A percentile compares a stretch with the other conserved stretches of the same genome.
Evolutionary conservation across 2,113 vertebrate species (phyloP).

Genomic region (Tragelaphus buxtoni): DNA sequence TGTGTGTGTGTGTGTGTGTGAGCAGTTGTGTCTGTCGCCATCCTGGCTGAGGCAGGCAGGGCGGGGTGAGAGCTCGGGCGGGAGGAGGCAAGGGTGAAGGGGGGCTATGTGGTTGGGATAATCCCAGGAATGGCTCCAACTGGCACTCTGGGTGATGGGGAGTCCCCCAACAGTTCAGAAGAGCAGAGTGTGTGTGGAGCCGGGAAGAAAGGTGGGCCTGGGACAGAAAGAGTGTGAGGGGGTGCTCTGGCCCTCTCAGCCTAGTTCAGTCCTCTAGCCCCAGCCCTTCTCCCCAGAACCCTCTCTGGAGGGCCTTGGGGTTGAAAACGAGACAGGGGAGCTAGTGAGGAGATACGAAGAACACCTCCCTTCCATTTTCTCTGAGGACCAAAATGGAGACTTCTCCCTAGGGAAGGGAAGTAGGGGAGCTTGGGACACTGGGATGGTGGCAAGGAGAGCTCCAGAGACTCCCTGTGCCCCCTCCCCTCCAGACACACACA

Average conservation of each 20-base stretch:
- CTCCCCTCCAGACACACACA: conserved; percentile 42
- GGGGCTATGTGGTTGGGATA: conserved; percentile 21
- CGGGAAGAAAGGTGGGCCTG: neutral
- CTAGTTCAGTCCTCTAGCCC: neutral
- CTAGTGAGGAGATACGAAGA: neutral
- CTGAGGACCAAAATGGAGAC: conserved; percentile 21
- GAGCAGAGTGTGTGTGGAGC: neutral
- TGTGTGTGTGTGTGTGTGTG: neutral
- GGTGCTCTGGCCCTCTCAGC: neutral
- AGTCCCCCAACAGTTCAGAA: conserved; percentile 47
- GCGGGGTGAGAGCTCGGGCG: conserved; percentile 19
- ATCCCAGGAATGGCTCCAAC: conserved; percentile 64
- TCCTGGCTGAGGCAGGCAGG: conserved; percentile 64
- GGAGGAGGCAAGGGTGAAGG: conserved; percentile 27
- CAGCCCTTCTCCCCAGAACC: neutral
- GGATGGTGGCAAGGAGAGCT: conserved; percentile 42
- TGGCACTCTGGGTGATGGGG: conserved; percentile 55
- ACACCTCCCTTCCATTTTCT: neutral
- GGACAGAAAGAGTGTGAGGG: neutral
- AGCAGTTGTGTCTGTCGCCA: conserved; percentile 67
- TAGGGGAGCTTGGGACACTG: conserved; percentile 15
- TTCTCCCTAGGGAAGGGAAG: conserved; percentile 23
- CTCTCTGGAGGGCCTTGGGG: neutral
- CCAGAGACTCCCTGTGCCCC: conserved; percentile 43
- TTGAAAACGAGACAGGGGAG: neutral